Evolutionary conservation across 2,113 vertebrate genomes (phyloP).

Genomic region (Crotalus horridus): DNA sequence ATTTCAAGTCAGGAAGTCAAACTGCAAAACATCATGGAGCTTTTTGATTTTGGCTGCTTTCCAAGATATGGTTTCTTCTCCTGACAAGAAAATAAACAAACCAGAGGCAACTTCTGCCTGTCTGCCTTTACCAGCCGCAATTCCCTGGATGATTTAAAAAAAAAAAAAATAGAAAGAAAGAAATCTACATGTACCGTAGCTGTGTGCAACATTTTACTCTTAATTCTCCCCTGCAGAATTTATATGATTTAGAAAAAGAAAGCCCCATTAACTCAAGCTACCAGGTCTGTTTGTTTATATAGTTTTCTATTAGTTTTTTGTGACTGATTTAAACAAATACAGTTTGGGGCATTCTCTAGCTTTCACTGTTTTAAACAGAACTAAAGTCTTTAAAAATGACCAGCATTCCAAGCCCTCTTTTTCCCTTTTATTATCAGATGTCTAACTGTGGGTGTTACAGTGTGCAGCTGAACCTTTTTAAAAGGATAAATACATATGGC

Average conservation of each 20-base stretch:
- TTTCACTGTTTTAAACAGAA: conserved; percentile 17
- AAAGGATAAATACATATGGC: conserved; percentile 76
- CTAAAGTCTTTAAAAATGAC: conserved; percentile 27
- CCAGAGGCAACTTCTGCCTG: conserved; percentile 2
- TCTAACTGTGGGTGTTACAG: conserved; percentile 58
- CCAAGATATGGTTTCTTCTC: not conserved
- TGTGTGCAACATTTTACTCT: conserved; percentile 41
- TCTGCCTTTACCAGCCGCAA: conserved; percentile 12
- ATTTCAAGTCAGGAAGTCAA: not conserved
- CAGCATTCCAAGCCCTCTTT: conserved; percentile 41
- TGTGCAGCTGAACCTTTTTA: conserved; percentile 65
- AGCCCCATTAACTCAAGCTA: conserved; percentile 28
- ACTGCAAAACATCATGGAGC: not conserved
- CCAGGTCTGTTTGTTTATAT: not conserved
- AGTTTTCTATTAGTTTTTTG: not conserved
- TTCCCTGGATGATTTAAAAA: conserved; percentile 33
- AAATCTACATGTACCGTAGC: conserved; percentile 14
- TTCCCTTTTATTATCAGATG: conserved; percentile 55
- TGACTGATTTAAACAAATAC: conserved; percentile 36
- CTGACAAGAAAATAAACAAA: conserved; percentile 42
- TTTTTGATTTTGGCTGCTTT: conserved; percentile 11
- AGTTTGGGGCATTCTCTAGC: conserved; percentile 9
- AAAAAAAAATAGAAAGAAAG: conserved; percentile 1
- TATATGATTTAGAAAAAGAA: not conserved
- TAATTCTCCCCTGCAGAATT: conserved; percentile 33